phyloP scores from a whole-genome alignment of 1,140 invertebrate genomes.

The Daktulosphaira vitifoliae region DNA sequence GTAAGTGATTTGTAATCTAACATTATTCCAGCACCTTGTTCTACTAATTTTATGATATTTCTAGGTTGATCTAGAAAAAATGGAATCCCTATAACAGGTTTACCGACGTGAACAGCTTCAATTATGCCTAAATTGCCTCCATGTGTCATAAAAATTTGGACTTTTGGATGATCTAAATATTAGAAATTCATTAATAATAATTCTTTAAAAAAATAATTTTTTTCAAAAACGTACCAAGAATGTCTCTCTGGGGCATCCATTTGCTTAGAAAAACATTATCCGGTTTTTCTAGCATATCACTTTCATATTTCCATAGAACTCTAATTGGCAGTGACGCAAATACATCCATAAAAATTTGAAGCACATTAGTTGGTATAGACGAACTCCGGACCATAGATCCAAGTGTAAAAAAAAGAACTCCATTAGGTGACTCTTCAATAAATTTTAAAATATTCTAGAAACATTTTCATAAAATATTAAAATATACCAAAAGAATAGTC shows the following conservation, averaged over 20 bases:
- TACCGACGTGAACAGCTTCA: constrained; percentile 60
- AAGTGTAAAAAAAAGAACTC: constrained; percentile 60
- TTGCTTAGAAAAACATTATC: constrained; percentile 51
- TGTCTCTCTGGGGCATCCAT: constrained; percentile 55
- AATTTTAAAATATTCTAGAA: constrained; percentile 51
- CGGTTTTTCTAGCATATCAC: constrained; percentile 45
- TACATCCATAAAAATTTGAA: constrained; percentile 51
- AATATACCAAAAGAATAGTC: no score
- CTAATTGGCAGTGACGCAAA: constrained; percentile 52
- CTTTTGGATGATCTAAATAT: constrained; percentile 55
- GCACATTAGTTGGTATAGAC: constrained; percentile 48
- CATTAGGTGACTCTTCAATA: constrained; percentile 50
- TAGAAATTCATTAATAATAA: constrained; percentile 18
- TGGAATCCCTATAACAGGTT: constrained; percentile 61
- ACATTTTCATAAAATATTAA: no score
- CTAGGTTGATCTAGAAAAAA: constrained; percentile 53
- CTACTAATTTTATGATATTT: constrained; percentile 42
- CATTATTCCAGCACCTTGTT: constrained; percentile 17
- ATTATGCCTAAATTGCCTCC: constrained; percentile 61
- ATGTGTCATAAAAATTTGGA: constrained; percentile 59
- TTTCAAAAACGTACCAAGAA: constrained; percentile 50
- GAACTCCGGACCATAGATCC: constrained; percentile 47
- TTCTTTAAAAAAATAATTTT: neutral
- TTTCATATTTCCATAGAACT: constrained; percentile 56
- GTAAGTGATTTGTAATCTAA: constrained; percentile 16